A percentile compares a stretch with the other conserved stretches of the same genome.
Evolutionary conservation across 2,888 invertebrate genomes (phyloP).

Genomic region (Halictus ligatus): DNA sequence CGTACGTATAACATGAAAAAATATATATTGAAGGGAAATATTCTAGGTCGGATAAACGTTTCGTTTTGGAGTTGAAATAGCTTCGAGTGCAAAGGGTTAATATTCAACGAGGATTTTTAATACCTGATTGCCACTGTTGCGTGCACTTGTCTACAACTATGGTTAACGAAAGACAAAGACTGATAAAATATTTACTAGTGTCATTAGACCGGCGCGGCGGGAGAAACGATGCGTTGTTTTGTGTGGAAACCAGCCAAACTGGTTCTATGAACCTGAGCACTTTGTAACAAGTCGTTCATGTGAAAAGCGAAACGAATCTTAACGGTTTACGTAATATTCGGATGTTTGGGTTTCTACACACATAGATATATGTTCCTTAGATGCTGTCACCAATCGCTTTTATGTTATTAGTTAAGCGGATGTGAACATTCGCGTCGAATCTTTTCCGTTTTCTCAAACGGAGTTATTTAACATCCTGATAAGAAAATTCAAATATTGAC

Average conservation of each 20-base stretch:
- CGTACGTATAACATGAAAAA: too few species aligned
- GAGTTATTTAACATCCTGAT: background rate
- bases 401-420: background rate
- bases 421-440: slow-evolving; percentile 4
- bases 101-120: background rate
- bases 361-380: background rate
- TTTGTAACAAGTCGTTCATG: slow-evolving; percentile 5
- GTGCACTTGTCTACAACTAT: background rate
- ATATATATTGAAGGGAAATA: too few species aligned
- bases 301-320: slow-evolving; percentile 18
- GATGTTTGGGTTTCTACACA: background rate
- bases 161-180: background rate
- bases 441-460: background rate
- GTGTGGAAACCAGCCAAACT: slow-evolving; percentile 17
- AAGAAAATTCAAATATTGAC: slow-evolving; percentile 2
- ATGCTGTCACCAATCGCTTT: background rate
- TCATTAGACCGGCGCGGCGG: background rate
- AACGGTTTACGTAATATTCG: slow-evolving; percentile 5
- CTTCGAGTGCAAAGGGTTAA: background rate
- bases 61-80: too few species aligned
- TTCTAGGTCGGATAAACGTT: too few species aligned
- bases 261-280: slow-evolving; percentile 20
- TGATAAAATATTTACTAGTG: background rate
- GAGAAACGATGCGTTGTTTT: slow-evolving; percentile 4
- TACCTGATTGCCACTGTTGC: background rate